Evolutionary conservation across 2,113 vertebrate species (phyloP), one percentile per base, ranked within the genome.

Genomic region (Gnathonemus longibarbis): DNA sequence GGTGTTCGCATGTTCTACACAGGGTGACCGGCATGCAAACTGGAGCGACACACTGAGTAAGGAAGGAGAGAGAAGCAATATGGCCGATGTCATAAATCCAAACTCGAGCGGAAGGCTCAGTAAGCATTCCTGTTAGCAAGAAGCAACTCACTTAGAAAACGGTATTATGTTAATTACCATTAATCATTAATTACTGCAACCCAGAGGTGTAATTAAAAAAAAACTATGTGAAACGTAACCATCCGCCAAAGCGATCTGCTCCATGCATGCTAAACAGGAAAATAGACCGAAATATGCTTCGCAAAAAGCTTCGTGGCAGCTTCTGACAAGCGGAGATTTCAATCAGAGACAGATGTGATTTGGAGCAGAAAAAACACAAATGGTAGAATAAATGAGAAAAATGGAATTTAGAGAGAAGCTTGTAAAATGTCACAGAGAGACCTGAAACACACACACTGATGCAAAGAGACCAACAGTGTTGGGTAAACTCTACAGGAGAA

Each of bases 91-190:
- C 89, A 88, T 91, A 90, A 91, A 88, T 91, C 88, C 91, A 58
- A 80, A 89, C 87, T 89, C 77, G 91, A 90, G 88, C 48, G 39
- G 84, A n/a, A 56, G 42, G 80, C 80, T 83, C 85, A 46, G 46
- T 77, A 48, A 86, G 84, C 85, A 87, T 53, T 89, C 19, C 90
- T 70, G 90, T 53, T 89, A 90, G 89, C 89, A 91, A 39, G 77
- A 45, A 35, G 39, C 87, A 90, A 53, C 90, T 88, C 45, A 89
- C 89, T 85, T 62, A 91, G 89, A 91, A 90, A 91, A 92, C 88
- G 88, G 90, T 90, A 92, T 91, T 88, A 93, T 90, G 83, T 86
- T 90, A 93, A 92, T 91, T 86, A 92, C 77, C 87, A 90, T 80
- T 90, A 91, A 89, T 89, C 90, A 91, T 91, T 89, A 87, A 93